Conservation (phyloP, 2,888 invertebrate species). For the Tuberolachnus salignus region DNA sequence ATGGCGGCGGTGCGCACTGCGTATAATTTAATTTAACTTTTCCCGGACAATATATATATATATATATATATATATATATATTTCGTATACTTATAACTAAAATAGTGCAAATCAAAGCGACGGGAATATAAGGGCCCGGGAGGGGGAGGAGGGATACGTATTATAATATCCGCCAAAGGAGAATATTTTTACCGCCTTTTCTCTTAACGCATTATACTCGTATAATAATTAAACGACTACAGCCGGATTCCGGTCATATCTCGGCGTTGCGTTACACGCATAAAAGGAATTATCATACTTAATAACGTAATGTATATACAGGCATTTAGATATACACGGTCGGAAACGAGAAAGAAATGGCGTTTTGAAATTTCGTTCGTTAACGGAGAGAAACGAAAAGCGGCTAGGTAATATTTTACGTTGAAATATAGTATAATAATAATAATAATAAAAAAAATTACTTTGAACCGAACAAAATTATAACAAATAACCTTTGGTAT, state of each 20-base stretch:
- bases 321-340: not conserved
- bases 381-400: not conserved
- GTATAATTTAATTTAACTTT: too few relatives aligned
- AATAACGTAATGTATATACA: constrained; percentile 32
- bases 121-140: not conserved
- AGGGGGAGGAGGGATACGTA: too few relatives aligned
- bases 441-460: not conserved
- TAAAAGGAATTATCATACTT: constrained; percentile 42
- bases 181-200: constrained; percentile 13
- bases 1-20: too few relatives aligned
- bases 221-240: constrained; percentile 26
- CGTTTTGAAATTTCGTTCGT: not conserved
- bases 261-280: not conserved
- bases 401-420: too few relatives aligned
- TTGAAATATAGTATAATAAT: not conserved
- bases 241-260: constrained; percentile 17
- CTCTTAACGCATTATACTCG: not conserved
- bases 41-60: too few relatives aligned
- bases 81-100: not conserved
- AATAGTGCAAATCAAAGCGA: not conserved
- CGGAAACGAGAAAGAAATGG: not conserved
- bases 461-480: not conserved
- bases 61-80: too few relatives aligned
- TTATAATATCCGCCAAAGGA: not conserved
- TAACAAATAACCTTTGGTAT: too few relatives aligned